These are phyloP conservation scores for Drosophila quasianomalipes DNA, from an alignment of 2,888 invertebrate genomes.

Conservation along the genomic window DNA sequence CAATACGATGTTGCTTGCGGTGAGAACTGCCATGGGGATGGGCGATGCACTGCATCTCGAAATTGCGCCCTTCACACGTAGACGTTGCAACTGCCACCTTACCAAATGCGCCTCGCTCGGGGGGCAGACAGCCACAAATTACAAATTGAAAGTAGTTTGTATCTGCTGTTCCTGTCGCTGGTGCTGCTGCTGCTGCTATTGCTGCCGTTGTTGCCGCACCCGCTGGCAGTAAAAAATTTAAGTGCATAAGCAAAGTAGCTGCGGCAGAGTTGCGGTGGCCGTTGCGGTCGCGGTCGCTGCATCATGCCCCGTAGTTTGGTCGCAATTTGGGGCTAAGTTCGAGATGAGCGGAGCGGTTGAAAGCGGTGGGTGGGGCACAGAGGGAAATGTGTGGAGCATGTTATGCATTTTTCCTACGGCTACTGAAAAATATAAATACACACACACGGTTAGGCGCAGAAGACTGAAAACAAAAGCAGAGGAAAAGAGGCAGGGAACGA, in stretches of 20 bases:
- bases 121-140: conserved; percentile 70
- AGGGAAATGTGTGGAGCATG: conserved; percentile 46
- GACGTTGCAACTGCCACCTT: conserved; percentile 13
- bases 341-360: conserved; percentile 1
- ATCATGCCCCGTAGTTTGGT: conserved; percentile 31
- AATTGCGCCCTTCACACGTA: conserved; percentile 62
- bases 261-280: conserved; percentile 30
- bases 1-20: conserved; percentile 56
- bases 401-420: conserved; percentile 78
- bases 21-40: conserved; percentile 3
- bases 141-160: conserved; percentile 82
- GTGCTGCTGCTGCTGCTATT: conserved; percentile 6
- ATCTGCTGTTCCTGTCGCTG: conserved; percentile 48
- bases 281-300: conserved; percentile 12
- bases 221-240: conserved; percentile 67
- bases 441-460: not conserved
- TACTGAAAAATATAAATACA: conserved; percentile 68
- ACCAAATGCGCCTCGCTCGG: not conserved
- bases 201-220: conserved; percentile 27
- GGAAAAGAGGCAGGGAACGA: not conserved
- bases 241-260: conserved; percentile 79
- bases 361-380: not conserved
- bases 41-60: conserved; percentile 17
- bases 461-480: conserved; percentile 22
- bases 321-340: conserved; percentile 44